Base-by-base conservation (phyloP, 2,113 vertebrate species). In the Crotophaga sulcirostris region DNA sequence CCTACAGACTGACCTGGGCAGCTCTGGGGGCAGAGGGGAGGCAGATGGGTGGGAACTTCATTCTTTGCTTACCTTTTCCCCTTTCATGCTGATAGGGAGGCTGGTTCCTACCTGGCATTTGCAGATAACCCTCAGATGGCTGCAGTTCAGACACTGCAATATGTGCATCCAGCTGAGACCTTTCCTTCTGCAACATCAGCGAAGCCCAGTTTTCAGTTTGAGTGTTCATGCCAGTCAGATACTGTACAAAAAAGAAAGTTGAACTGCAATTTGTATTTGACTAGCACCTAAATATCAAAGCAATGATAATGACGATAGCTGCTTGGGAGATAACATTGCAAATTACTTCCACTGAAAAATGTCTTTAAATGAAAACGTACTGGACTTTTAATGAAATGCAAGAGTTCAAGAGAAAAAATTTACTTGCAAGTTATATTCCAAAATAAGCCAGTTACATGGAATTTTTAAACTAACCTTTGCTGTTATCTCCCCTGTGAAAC, bases 201-300 rank as follows among this genome's bases (percentile, higher is more conserved):
- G 0, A 55, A 74, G 66, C 52, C 42, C 8, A 6, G 25, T 29
- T 91, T 72, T 89, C 86, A 45, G 28, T 88, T 12, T 78, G 68
- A 78, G 64, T 25, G 23, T 60, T 95, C 4, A 0, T 9, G 38
- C 45, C 33, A 33, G 49, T 16, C 49, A 58, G 73, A 38, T 7
- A 9, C 68, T 87, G 69, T 6, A 62, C 42, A 70, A n/a, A 94
- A 96, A 68, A 31, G 67, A 73, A 92, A 95, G 75, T 19, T 63
- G 72, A 94, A 86, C 63, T 62, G 49, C 55, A 68, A 12, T 76
- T 78, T 59, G 40, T 75, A 21, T 73, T 68, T 79, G 33, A 47
- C 72, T 75, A 89, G 33, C 45, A 73, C 21, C 14, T 54, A 51
- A 73, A 70, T 70, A 82, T 33, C 38, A 87, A 89, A 84, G 34